phyloP scores from a whole-genome alignment of 2,113 vertebrate species.

The Pseudolaguvia tuberculata region DNA sequence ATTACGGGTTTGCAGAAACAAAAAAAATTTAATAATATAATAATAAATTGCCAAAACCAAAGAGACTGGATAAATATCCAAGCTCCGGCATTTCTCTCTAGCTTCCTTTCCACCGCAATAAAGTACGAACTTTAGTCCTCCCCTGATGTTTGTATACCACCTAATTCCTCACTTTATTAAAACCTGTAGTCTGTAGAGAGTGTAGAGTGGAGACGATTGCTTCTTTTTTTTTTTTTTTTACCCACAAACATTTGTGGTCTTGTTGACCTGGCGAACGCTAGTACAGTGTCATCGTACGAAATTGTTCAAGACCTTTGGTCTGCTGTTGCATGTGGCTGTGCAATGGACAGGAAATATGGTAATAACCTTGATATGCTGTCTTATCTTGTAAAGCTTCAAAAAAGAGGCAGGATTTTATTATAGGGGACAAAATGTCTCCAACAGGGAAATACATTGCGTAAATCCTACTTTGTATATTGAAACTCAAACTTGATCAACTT shows the following conservation, averaged over 20 bases:
- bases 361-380: background rate
- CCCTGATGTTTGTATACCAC: too few species aligned
- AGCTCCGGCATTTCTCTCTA: background rate
- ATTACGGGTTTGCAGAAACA: background rate
- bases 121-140: background rate
- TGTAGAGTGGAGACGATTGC: background rate
- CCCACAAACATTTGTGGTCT: background rate
- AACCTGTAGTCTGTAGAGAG: background rate
- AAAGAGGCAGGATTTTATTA: background rate
- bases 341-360: background rate
- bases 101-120: background rate
- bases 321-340: background rate
- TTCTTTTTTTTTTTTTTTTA: background rate
- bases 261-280: background rate
- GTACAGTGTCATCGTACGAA: background rate
- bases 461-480: too few species aligned
- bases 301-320: background rate
- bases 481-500: too few species aligned
- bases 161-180: background rate
- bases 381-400: background rate
- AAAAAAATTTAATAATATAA: constrained; percentile 13
- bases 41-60: too few species aligned
- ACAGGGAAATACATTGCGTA: background rate
- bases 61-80: background rate
- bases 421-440: background rate